Conservation (phyloP, 2,888 invertebrate genomes). For the Leptarthrus brevirostris region DNA sequence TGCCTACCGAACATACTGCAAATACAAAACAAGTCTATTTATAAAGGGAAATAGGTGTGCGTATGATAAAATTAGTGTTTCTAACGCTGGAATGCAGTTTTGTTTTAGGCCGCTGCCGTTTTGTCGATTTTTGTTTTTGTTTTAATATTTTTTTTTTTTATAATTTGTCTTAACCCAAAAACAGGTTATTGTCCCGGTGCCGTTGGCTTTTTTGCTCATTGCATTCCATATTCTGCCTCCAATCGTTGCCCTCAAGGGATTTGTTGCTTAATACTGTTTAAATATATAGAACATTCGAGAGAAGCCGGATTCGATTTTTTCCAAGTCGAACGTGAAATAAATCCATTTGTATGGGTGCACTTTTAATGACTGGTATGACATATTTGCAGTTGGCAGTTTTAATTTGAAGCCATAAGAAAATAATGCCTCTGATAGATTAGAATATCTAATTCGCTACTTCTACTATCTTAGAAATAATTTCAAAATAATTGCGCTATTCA, state of each 20-base stretch:
- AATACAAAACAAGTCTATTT: conserved; percentile 4
- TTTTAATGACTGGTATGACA: not conserved
- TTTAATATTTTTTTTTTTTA: too few relatives aligned
- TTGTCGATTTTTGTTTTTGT: conserved; percentile 19
- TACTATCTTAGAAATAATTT: too few relatives aligned
- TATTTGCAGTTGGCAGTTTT: too few relatives aligned
- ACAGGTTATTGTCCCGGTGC: conserved; percentile 28
- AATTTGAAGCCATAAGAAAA: too few relatives aligned
- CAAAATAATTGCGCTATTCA: too few relatives aligned
- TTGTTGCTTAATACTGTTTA: conserved; percentile 23
- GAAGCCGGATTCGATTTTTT: conserved; percentile 10
- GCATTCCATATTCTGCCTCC: conserved; percentile 21
- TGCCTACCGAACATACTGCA: not conserved
- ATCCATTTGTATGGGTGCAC: conserved; percentile 31
- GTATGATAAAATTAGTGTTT: conserved; percentile 24
- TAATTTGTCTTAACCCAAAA: conserved; percentile 38
- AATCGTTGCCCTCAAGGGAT: conserved; percentile 4
- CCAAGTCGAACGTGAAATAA: not conserved
- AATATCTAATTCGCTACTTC: too few relatives aligned
- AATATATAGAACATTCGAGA: conserved; percentile 8
- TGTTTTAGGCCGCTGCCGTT: conserved; percentile 19
- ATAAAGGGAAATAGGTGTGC: conserved; percentile 32
- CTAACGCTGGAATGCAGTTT: conserved; percentile 43
- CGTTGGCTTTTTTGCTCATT: not conserved
- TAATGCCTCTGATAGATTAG: too few relatives aligned